These are phyloP conservation scores for Isotomurus palustris DNA, from an alignment of 2,888 invertebrate genomes.

Conservation along the genomic window DNA sequence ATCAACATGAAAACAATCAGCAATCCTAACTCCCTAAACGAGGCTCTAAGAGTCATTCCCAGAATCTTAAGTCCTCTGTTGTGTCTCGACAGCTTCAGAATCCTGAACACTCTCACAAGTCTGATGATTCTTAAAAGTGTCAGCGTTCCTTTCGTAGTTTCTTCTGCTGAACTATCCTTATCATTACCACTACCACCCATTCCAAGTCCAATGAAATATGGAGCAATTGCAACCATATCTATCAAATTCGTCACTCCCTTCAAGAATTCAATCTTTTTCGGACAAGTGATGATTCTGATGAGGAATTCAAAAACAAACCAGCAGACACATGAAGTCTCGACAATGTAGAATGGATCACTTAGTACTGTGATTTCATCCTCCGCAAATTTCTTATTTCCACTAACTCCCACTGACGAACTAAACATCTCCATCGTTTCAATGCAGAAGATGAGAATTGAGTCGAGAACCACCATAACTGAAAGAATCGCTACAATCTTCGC, in stretches of 20 bases:
- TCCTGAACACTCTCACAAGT: conserved; percentile 41
- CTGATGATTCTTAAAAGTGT: conserved; percentile 34
- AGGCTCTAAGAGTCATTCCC: conserved; percentile 38
- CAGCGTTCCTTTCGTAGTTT: conserved; percentile 1
- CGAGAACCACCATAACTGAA: conserved; percentile 29
- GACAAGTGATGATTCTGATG: conserved; percentile 18
- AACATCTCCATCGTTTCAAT: conserved; percentile 30
- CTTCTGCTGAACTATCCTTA: neutral
- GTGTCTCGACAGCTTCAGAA: conserved; percentile 39
- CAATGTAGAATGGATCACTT: conserved; percentile 32
- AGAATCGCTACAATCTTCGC: conserved; percentile 31
- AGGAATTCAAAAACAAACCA: conserved; percentile 37
- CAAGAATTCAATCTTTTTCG: conserved; percentile 17
- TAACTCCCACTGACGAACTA: neutral
- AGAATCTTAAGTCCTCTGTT: conserved; percentile 37
- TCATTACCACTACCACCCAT: neutral
- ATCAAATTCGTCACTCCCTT: conserved; percentile 35
- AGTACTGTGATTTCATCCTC: neutral
- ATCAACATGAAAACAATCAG: conserved; percentile 37
- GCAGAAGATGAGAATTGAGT: conserved; percentile 36
- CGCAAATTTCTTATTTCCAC: neutral
- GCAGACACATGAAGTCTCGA: conserved; percentile 30
- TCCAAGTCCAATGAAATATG: conserved; percentile 28
- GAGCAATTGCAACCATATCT: conserved; percentile 37
- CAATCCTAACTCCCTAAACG: conserved; percentile 37